Evolutionary conservation across 2,113 vertebrate genomes (phyloP).

Genomic region (Saiga tatarica): DNA sequence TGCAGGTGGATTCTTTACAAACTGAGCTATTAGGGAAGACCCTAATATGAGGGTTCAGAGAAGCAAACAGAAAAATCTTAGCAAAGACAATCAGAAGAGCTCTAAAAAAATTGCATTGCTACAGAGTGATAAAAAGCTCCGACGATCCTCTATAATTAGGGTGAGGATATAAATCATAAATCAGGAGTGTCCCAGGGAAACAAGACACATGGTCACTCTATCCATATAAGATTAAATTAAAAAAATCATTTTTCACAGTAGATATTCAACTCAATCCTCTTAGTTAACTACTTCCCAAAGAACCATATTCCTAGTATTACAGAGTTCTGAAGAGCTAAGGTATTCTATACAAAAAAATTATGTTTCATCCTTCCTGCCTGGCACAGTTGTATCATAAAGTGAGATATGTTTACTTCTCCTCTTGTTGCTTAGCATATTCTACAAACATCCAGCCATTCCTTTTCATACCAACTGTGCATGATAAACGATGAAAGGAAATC

Average conservation of each 20-base stretch:
- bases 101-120: conserved; percentile 4
- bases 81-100: neutral
- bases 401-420: neutral
- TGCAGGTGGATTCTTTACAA: neutral
- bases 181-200: neutral
- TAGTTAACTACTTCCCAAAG: neutral
- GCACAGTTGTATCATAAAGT: neutral
- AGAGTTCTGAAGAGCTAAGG: conserved; percentile 1
- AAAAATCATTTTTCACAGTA: conserved; percentile 4
- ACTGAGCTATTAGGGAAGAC: neutral
- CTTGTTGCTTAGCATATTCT: neutral
- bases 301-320: neutral
- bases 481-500: neutral
- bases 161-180: neutral
- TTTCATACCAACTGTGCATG: neutral
- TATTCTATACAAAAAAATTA: neutral
- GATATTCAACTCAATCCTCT: neutral
- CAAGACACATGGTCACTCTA: neutral
- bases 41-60: neutral
- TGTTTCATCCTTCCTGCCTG: neutral
- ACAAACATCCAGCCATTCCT: conserved; percentile 43
- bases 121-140: neutral
- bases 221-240: neutral
- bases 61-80: conserved; percentile 1
- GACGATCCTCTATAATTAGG: neutral